These are phyloP conservation scores for Orycteropus afer DNA, from an alignment of 2,113 vertebrate genomes.

Conservation along the genomic window DNA sequence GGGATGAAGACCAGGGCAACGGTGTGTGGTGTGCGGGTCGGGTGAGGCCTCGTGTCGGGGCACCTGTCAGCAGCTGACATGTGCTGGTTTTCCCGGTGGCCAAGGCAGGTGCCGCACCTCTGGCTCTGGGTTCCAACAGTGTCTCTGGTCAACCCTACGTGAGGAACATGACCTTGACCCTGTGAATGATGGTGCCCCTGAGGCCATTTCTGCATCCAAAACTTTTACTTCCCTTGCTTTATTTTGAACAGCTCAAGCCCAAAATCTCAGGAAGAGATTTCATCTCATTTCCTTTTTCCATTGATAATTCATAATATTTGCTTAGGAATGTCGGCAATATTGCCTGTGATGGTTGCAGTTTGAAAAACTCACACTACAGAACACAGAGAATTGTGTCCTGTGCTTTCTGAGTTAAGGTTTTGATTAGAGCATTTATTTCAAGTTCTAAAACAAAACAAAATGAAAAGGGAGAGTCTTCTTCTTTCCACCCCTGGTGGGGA, in stretches of 20 bases:
- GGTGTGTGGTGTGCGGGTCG: not conserved
- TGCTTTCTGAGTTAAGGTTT: not conserved
- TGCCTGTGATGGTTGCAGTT: not conserved
- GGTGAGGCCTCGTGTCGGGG: not conserved
- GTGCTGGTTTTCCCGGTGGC: not conserved
- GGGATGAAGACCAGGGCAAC: not conserved
- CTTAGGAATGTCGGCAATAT: slow-evolving; percentile 10
- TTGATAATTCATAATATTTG: slow-evolving; percentile 23
- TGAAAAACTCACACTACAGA: not conserved
- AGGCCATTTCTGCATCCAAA: not conserved
- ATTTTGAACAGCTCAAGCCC: not conserved
- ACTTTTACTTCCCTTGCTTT: not conserved
- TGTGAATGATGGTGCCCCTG: not conserved
- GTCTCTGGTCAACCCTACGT: not conserved
- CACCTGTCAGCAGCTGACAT: not conserved
- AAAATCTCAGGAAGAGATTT: slow-evolving; percentile 23
- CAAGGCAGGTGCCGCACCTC: not conserved
- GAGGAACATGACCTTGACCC: not conserved
- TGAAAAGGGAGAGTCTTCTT: no score
- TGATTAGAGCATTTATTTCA: not conserved
- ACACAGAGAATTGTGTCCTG: not conserved
- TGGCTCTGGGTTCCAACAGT: not conserved
- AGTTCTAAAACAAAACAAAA: slow-evolving; percentile 11
- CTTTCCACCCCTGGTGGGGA: not conserved
- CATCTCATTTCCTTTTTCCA: not conserved